A percentile compares a stretch with the other conserved stretches of the same genome.
phyloP scores from a whole-genome alignment of 2,797 vertebrate genomes.

The Mycteria americana region DNA sequence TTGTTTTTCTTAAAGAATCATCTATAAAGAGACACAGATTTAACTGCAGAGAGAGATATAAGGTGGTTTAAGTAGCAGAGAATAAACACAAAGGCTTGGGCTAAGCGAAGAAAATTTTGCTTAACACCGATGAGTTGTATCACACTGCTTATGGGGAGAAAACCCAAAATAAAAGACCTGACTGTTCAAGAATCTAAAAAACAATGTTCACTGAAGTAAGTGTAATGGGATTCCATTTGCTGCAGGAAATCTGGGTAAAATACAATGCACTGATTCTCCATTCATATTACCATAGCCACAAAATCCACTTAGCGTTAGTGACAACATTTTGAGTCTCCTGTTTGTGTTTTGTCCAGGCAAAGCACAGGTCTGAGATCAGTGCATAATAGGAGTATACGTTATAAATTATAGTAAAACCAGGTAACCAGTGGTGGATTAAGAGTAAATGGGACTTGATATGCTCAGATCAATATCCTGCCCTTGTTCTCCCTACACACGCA shows the following conservation, averaged over 20 bases:
- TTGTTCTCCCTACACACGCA: neutral
- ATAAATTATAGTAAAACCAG: neutral
- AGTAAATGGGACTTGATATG: neutral
- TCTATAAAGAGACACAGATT: constrained; percentile 39
- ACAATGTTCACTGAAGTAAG: neutral
- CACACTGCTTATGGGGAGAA: neutral
- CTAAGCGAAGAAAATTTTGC: neutral
- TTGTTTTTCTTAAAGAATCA: constrained; percentile 44
- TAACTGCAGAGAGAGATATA: constrained; percentile 33
- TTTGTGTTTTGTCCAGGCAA: neutral
- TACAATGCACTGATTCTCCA: neutral
- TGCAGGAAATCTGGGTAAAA: neutral
- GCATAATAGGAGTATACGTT: neutral
- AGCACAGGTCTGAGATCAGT: neutral
- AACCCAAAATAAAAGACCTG: neutral
- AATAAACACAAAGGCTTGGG: neutral
- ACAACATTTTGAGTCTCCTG: neutral
- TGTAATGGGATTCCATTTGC: neutral
- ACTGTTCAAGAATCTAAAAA: neutral
- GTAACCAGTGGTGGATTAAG: neutral
- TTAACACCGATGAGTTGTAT: neutral
- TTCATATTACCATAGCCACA: neutral
- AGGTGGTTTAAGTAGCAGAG: neutral
- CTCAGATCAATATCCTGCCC: neutral
- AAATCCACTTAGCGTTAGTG: neutral